A percentile compares a stretch with the other conserved stretches of the same genome.
These are phyloP conservation scores for Poicephalus meyeri DNA, from an alignment of 2,113 vertebrate genomes.

Conservation along the genomic window DNA sequence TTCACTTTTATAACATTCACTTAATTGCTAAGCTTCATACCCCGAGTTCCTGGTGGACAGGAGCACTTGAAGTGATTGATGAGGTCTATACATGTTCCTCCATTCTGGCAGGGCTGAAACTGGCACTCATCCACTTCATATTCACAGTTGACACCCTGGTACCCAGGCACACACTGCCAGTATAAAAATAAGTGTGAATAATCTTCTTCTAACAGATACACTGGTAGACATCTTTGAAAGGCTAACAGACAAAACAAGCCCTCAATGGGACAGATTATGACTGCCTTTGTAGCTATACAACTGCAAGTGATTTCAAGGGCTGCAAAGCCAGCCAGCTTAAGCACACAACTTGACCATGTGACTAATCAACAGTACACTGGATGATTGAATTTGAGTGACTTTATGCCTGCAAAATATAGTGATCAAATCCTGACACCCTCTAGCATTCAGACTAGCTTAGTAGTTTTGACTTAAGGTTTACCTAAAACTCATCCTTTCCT, in stretches of 20 bases:
- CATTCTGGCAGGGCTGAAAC: conserved; percentile 84
- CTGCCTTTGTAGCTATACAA: neutral
- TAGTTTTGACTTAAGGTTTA: neutral
- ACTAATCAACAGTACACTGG: neutral
- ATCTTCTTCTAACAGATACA: neutral
- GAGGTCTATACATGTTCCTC: conserved; percentile 90
- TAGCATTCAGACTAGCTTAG: neutral
- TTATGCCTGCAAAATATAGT: neutral
- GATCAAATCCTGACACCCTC: neutral
- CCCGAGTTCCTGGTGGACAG: conserved; percentile 89
- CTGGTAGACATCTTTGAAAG: neutral
- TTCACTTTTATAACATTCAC: neutral
- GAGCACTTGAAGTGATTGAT: conserved; percentile 89
- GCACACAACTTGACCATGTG: neutral
- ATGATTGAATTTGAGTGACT: neutral
- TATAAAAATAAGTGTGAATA: neutral
- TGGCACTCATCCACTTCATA: conserved; percentile 92
- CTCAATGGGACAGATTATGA: neutral
- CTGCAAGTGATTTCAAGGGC: neutral
- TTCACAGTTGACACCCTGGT: conserved; percentile 90
- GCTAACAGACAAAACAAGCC: neutral
- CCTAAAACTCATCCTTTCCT: neutral
- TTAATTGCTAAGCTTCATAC: conserved; percentile 67
- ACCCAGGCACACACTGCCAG: conserved; percentile 85
- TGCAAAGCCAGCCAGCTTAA: neutral